Percentiles rank a stretch among this genome's conserved stretches.
phyloP scores from a whole-genome alignment of 2,888 invertebrate species.

The Lasiommata megera region DNA sequence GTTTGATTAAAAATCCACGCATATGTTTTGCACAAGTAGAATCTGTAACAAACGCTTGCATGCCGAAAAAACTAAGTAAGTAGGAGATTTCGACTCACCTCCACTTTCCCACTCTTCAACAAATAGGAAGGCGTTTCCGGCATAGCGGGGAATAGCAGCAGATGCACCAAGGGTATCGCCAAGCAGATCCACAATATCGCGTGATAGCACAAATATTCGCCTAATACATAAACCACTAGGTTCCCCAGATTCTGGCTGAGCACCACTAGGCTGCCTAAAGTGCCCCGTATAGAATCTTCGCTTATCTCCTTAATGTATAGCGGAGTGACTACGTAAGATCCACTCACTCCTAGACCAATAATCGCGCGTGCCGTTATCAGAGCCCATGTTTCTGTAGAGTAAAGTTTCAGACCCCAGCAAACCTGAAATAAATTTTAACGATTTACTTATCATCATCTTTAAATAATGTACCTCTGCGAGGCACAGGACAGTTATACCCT shows the following conservation, averaged over 20 bases:
- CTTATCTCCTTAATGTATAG: constrained; percentile 74
- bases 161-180: constrained; percentile 62
- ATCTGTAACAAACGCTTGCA: too few species aligned
- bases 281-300: constrained; percentile 68
- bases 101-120: constrained; percentile 65
- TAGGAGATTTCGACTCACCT: constrained; percentile 43
- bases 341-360: constrained; percentile 65
- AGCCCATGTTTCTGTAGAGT: constrained; percentile 69
- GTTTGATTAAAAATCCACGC: too few species aligned
- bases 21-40: too few species aligned
- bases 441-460: not conserved
- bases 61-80: too few species aligned
- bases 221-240: constrained; percentile 61
- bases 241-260: constrained; percentile 70
- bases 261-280: constrained; percentile 64
- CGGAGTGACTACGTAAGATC: constrained; percentile 71
- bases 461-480: too few species aligned
- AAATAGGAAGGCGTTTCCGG: constrained; percentile 73
- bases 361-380: constrained; percentile 66
- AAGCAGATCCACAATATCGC: constrained; percentile 66
- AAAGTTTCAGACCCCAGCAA: constrained; percentile 67
- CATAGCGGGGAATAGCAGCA: constrained; percentile 64
- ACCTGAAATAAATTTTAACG: constrained; percentile 41
- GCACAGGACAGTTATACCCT: too few species aligned
- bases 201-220: constrained; percentile 66